phyloP scores from a whole-genome alignment of 2,113 vertebrate species.

The Erythrocercus mccallii region DNA sequence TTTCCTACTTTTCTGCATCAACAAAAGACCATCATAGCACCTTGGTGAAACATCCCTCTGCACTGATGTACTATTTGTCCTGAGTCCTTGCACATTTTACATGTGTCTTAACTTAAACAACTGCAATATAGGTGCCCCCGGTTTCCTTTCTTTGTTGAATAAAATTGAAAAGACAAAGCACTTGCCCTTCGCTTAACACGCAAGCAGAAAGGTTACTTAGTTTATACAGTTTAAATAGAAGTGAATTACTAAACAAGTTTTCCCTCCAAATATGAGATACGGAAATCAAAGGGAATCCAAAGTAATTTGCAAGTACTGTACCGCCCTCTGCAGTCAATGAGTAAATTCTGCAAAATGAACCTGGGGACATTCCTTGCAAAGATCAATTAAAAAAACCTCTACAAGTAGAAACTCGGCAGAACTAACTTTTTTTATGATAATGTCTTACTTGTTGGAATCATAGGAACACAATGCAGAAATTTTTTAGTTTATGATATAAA shows the following conservation, averaged over 20 bases:
- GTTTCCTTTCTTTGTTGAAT: not conserved
- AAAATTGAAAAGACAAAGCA: not conserved
- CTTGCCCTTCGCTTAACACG: not conserved
- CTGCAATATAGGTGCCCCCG: not conserved
- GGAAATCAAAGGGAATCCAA: not conserved
- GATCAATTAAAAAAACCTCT: not conserved
- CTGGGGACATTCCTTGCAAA: not conserved
- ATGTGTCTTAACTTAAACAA: not conserved
- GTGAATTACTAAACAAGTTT: not conserved
- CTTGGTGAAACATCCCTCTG: not conserved
- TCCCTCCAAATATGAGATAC: not conserved
- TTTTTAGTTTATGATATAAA: not conserved
- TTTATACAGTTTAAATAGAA: not conserved
- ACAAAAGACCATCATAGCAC: not conserved
- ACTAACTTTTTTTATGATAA: not conserved
- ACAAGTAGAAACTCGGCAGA: not conserved
- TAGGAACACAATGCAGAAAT: not conserved
- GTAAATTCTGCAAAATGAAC: not conserved
- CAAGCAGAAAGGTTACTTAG: not conserved
- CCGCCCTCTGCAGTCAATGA: slow-evolving; percentile 13
- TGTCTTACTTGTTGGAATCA: not conserved
- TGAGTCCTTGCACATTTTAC: not conserved
- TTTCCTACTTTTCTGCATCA: not conserved
- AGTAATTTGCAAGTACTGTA: not conserved
- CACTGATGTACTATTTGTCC: not conserved